Evolutionary conservation across 2,888 invertebrate species (phyloP).

Genomic region (Sinelater perroti): DNA sequence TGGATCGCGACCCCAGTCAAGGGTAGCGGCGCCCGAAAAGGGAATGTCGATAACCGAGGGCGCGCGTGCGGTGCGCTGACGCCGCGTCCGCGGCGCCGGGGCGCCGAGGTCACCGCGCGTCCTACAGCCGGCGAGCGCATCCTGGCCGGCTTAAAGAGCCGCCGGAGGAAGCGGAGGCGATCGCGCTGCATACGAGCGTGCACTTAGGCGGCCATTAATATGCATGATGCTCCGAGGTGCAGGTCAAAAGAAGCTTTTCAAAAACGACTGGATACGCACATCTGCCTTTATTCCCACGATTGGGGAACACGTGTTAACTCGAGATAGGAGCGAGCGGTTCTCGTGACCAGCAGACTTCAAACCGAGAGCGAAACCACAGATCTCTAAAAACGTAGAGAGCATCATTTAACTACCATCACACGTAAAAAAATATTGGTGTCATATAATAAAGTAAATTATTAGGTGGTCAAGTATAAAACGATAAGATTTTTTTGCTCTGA

Average conservation of each 20-base stretch:
- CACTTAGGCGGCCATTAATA: slow-evolving; percentile 23
- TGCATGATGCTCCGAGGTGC: slow-evolving; percentile 34
- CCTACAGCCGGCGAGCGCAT: too few relatives aligned
- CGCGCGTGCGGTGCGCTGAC: too few relatives aligned
- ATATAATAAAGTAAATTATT: too few relatives aligned
- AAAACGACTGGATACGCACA: slow-evolving; percentile 50
- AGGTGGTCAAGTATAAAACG: too few relatives aligned
- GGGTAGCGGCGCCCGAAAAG: slow-evolving; percentile 13
- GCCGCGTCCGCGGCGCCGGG: too few relatives aligned
- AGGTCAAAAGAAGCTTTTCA: slow-evolving; percentile 43
- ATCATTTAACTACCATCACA: too few relatives aligned
- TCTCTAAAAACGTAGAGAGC: background rate
- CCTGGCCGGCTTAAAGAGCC: slow-evolving; percentile 23
- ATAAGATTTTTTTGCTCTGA: too few relatives aligned
- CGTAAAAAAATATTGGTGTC: too few relatives aligned
- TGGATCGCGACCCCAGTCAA: slow-evolving; percentile 34
- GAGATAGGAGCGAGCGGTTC: slow-evolving; percentile 48
- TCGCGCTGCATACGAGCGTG: slow-evolving; percentile 23
- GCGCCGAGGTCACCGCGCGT: too few relatives aligned
- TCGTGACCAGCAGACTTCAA: slow-evolving; percentile 41
- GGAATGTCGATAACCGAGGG: slow-evolving; percentile 23
- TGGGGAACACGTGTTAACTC: slow-evolving; percentile 56
- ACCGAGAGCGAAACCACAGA: slow-evolving; percentile 8
- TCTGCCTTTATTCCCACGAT: slow-evolving; percentile 60
- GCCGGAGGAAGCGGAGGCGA: slow-evolving; percentile 5